Conservation (phyloP, 2,888 invertebrate genomes). For the Aplocera efformata region DNA sequence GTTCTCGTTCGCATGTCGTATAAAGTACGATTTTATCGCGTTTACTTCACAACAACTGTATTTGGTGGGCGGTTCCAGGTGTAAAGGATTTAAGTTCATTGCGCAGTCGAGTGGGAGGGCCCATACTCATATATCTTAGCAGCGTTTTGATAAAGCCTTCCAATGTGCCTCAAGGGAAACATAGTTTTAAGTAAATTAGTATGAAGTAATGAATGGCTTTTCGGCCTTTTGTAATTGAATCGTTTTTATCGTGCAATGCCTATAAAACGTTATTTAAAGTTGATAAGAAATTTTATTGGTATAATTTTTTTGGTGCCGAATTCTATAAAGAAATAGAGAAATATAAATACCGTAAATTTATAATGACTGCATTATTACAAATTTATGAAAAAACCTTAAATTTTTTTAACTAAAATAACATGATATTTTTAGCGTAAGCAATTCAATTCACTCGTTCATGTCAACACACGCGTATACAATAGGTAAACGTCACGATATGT, state of each 20-base stretch:
- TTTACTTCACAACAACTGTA: slow-evolving; percentile 68
- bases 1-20: slow-evolving; percentile 57
- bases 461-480: too few species aligned
- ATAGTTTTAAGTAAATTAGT: slow-evolving; percentile 43
- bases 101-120: slow-evolving; percentile 67
- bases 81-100: slow-evolving; percentile 75
- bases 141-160: slow-evolving; percentile 60
- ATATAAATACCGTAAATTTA: too few species aligned
- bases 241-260: neutral
- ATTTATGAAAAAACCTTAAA: too few species aligned
- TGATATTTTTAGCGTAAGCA: too few species aligned
- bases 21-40: slow-evolving; percentile 64
- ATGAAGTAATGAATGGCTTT: slow-evolving; percentile 7
- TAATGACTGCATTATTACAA: too few species aligned
- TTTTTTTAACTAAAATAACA: too few species aligned
- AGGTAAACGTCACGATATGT: slow-evolving; percentile 36
- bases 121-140: slow-evolving; percentile 64
- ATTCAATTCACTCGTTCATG: too few species aligned
- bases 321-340: too few species aligned
- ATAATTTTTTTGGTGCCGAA: too few species aligned
- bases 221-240: slow-evolving; percentile 7
- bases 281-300: too few species aligned
- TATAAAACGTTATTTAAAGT: too few species aligned
- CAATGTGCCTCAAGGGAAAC: slow-evolving; percentile 47
- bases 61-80: slow-evolving; percentile 70